A percentile compares a stretch with the other conserved stretches of the same genome.
phyloP scores from a whole-genome alignment of 1,140 invertebrate genomes.

The Rhizoglyphus robini region DNA sequence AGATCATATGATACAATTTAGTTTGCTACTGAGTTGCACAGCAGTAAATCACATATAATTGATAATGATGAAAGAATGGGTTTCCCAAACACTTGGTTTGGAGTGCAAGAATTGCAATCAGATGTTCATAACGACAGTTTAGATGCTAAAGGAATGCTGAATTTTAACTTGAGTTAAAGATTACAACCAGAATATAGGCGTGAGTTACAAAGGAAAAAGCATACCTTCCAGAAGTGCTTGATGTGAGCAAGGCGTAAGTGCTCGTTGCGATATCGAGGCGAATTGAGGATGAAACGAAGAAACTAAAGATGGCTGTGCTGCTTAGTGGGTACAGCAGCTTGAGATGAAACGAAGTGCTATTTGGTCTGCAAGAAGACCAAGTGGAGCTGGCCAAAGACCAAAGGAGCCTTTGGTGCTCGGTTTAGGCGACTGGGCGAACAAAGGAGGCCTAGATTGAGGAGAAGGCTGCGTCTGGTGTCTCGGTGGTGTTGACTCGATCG shows the following conservation, averaged over 20 bases:
- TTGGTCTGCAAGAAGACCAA: background rate
- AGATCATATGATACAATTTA: background rate
- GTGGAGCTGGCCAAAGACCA: background rate
- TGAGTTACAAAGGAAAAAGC: no score
- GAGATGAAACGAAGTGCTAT: no score
- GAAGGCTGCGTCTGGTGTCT: background rate
- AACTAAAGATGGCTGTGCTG: no score
- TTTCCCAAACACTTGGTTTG: background rate
- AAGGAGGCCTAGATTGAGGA: background rate
- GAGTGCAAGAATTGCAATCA: background rate
- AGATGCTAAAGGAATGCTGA: background rate
- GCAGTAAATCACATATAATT: background rate
- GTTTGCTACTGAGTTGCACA: background rate
- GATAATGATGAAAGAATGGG: background rate
- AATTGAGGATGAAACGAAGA: no score
- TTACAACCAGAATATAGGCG: no score
- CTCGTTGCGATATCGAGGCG: background rate
- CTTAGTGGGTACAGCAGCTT: no score
- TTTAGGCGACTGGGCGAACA: no score
- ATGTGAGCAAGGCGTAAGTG: background rate
- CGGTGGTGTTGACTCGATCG: background rate
- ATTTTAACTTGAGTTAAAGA: no score
- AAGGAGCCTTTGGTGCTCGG: no score
- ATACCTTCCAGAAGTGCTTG: background rate
- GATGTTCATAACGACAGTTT: background rate